These are phyloP conservation scores for Sebastes ruberrimus DNA, from an alignment of 2,797 vertebrate species.

Conservation along the genomic window DNA sequence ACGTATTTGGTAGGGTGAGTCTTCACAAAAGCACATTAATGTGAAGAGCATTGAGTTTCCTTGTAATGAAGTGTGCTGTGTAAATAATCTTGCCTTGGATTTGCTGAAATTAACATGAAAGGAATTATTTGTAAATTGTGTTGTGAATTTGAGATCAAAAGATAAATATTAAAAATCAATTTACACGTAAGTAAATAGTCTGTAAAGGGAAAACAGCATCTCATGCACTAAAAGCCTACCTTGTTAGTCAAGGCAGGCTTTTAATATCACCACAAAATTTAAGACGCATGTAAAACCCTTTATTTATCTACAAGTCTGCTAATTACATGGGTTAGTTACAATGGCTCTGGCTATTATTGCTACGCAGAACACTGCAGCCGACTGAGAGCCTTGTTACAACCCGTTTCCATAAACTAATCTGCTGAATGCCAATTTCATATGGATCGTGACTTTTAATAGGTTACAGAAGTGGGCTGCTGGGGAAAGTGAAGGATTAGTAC, in stretches of 20 bases:
- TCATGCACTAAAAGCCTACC: neutral
- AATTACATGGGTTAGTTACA: conserved; percentile 29
- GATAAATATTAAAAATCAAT: neutral
- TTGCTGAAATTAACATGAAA: neutral
- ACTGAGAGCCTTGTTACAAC: conserved; percentile 34
- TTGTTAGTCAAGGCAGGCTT: neutral
- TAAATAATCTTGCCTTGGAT: neutral
- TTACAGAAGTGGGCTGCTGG: conserved; percentile 46
- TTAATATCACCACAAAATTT: neutral
- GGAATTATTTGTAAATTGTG: neutral
- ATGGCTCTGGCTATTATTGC: conserved; percentile 18
- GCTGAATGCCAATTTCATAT: conserved; percentile 54
- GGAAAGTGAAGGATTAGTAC: conserved; percentile 55
- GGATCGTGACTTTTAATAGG: conserved; percentile 58
- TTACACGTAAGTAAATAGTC: neutral
- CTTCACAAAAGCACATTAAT: neutral
- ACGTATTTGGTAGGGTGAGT: neutral
- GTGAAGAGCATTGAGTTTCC: neutral
- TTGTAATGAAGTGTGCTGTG: neutral
- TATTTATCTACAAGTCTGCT: neutral
- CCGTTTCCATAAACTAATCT: conserved; percentile 46
- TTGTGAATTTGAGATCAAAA: neutral
- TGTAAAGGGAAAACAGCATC: neutral
- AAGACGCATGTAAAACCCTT: neutral
- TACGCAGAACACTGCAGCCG: neutral